Conservation (phyloP, 1,140 invertebrate species). For the Colletes latitarsis region DNA sequence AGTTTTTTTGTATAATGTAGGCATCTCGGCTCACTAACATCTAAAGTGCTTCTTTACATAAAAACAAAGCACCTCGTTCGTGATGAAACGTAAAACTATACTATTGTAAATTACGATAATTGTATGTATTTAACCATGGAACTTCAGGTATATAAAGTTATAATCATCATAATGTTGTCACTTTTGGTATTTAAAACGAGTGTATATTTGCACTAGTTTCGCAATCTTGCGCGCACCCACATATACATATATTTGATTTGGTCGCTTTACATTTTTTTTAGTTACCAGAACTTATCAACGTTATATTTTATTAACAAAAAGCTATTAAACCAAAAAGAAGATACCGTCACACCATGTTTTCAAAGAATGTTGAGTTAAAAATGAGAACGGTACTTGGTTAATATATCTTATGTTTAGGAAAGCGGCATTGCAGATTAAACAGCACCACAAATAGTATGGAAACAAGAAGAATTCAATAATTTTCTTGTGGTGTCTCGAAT, state of each 20-base stretch:
- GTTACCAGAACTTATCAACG: slow-evolving; percentile 50
- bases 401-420: slow-evolving; percentile 43
- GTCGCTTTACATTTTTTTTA: slow-evolving; percentile 40
- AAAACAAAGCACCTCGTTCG: slow-evolving; percentile 45
- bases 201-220: slow-evolving; percentile 44
- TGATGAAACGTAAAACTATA: slow-evolving; percentile 47
- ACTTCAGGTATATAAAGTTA: slow-evolving; percentile 59
- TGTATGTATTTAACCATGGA: slow-evolving; percentile 55
- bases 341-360: slow-evolving; percentile 42
- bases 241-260: slow-evolving; percentile 46
- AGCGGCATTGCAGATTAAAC: slow-evolving; percentile 37
- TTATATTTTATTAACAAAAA: slow-evolving; percentile 50
- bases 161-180: slow-evolving; percentile 57
- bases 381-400: slow-evolving; percentile 44
- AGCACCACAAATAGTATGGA: slow-evolving; percentile 34
- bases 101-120: slow-evolving; percentile 50
- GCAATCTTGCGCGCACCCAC: slow-evolving; percentile 39
- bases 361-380: slow-evolving; percentile 24
- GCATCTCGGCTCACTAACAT: slow-evolving; percentile 51
- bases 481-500: slow-evolving; percentile 52
- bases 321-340: slow-evolving; percentile 49
- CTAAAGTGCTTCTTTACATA: slow-evolving; percentile 55
- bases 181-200: slow-evolving; percentile 55
- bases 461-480: slow-evolving; percentile 21
- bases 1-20: slow-evolving; percentile 58